These are phyloP conservation scores for Strix uralensis DNA, from an alignment of 2,113 vertebrate species.

Conservation along the genomic window DNA sequence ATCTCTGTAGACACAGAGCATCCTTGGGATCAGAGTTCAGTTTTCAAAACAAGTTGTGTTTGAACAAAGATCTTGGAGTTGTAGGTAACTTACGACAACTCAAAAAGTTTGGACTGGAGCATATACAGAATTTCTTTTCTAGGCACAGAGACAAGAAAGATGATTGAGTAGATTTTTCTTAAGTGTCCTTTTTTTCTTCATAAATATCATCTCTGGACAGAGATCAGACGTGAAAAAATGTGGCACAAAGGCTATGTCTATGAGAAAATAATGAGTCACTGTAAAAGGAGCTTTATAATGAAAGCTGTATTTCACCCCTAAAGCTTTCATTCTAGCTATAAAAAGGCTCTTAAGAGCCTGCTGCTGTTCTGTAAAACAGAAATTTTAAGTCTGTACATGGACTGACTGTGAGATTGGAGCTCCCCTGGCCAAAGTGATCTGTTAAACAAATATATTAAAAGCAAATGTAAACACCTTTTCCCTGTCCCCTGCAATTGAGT, in stretches of 20 bases:
- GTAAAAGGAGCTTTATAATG: conserved; percentile 6
- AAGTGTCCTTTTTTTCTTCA: neutral
- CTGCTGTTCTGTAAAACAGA: neutral
- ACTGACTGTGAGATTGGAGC: neutral
- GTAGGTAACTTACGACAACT: neutral
- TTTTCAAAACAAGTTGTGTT: neutral
- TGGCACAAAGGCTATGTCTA: neutral
- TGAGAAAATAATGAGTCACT: conserved; percentile 26
- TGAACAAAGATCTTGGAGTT: neutral
- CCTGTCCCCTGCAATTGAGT: conserved; percentile 21
- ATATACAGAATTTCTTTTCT: neutral
- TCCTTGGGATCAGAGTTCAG: neutral
- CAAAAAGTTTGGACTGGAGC: neutral
- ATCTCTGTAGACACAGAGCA: neutral
- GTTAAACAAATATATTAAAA: conserved; percentile 59
- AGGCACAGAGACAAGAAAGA: neutral
- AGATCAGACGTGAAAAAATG: conserved; percentile 11
- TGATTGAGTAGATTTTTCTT: neutral
- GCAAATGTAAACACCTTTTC: conserved; percentile 51
- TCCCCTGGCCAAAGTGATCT: conserved; percentile 33
- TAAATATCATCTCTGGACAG: conserved; percentile 40
- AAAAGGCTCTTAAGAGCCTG: conserved; percentile 28
- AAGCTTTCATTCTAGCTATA: conserved; percentile 46
- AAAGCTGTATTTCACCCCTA: conserved; percentile 23
- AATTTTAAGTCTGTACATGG: conserved; percentile 4